Conservation (phyloP, 1,140 invertebrate species). For the Drosophila orosa region DNA sequence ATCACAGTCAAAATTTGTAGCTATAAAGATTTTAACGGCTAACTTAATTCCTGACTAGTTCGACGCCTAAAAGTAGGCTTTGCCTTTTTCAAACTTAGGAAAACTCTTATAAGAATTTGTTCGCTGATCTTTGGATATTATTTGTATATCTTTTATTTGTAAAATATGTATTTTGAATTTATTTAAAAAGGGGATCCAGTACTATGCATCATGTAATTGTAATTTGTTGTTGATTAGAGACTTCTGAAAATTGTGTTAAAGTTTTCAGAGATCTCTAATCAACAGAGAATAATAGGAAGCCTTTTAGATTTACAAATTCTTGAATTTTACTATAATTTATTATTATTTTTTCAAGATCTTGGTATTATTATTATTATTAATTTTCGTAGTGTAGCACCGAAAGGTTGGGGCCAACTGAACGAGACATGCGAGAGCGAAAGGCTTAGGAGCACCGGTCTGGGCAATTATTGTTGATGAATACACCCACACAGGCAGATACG, state of each 20-base stretch:
- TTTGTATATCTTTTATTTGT: too few relatives aligned
- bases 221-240: too few relatives aligned
- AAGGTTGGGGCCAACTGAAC: constrained; percentile 33
- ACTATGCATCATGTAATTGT: too few relatives aligned
- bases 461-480: constrained; percentile 80
- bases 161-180: too few relatives aligned
- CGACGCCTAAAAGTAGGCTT: not conserved
- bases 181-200: too few relatives aligned
- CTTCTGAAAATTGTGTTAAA: too few relatives aligned
- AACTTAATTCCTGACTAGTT: accelerated
- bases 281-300: not conserved
- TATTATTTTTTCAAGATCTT: not conserved
- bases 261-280: too few relatives aligned
- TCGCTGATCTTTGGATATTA: too few relatives aligned
- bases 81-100: too few relatives aligned
- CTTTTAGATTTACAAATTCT: too few relatives aligned
- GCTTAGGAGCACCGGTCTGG: constrained; percentile 47
- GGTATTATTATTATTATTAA: not conserved
- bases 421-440: constrained; percentile 44
- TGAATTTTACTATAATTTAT: not conserved
- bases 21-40: not conserved
- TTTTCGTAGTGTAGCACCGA: constrained; percentile 5
- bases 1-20: accelerated
- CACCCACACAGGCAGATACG: constrained; percentile 24
- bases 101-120: too few relatives aligned